Conservation (phyloP, 2,888 invertebrate species). For the Cerastis rubricosa region DNA sequence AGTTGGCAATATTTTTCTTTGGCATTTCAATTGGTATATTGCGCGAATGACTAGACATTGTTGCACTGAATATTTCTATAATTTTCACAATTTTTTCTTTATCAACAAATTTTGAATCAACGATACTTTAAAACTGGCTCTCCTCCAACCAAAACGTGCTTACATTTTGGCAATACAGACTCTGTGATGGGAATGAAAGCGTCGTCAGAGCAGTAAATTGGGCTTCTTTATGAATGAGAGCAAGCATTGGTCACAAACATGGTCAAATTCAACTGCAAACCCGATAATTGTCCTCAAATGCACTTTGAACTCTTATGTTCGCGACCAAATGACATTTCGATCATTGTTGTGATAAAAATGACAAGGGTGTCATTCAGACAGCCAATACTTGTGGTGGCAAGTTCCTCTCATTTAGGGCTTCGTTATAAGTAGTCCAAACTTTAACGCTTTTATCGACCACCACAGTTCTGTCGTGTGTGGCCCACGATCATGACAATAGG, state of each 20-base stretch:
- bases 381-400: slow-evolving; percentile 11
- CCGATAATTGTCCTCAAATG: not conserved
- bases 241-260: slow-evolving; percentile 26
- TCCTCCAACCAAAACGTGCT: slow-evolving; percentile 40
- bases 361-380: slow-evolving; percentile 18
- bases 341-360: slow-evolving; percentile 10
- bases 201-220: slow-evolving; percentile 39
- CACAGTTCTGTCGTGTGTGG: slow-evolving; percentile 50
- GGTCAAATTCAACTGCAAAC: not conserved
- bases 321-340: slow-evolving; percentile 11
- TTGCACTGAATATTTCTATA: slow-evolving; percentile 1
- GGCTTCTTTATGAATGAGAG: slow-evolving; percentile 5
- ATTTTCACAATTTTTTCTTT: not conserved
- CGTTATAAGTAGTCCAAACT: slow-evolving; percentile 50
- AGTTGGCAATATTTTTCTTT: slow-evolving; percentile 30
- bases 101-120: slow-evolving; percentile 4
- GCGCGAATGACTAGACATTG: slow-evolving; percentile 35
- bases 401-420: slow-evolving; percentile 33
- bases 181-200: slow-evolving; percentile 52
- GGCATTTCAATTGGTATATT: slow-evolving; percentile 28
- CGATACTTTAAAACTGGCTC: slow-evolving; percentile 38
- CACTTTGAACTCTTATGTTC: not conserved
- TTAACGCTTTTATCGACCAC: slow-evolving; percentile 45
- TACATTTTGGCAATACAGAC: slow-evolving; percentile 55
- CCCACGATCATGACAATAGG: slow-evolving; percentile 83